These are phyloP conservation scores for Silurus asotus DNA, from an alignment of 2,113 vertebrate genomes.

Conservation along the genomic window DNA sequence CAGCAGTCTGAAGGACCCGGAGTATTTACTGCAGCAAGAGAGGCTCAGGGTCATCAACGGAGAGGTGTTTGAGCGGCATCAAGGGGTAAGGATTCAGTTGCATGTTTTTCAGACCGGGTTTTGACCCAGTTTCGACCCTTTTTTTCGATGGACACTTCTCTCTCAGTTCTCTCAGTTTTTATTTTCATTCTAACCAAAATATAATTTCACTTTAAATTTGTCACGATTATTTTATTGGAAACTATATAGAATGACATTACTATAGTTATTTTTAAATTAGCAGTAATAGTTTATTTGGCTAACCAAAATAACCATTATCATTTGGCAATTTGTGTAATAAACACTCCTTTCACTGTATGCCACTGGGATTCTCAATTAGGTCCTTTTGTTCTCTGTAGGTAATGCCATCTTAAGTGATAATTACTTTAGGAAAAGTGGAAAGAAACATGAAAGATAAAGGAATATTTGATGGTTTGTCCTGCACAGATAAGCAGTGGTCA, in stretches of 20 bases:
- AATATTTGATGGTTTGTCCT: no score
- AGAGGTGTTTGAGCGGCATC: slow-evolving; percentile 83
- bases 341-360: not conserved
- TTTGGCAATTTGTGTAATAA: no score
- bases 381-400: not conserved
- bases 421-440: not conserved
- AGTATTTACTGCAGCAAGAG: slow-evolving; percentile 76
- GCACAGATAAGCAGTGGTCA: not conserved
- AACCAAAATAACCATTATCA: no score
- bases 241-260: not conserved
- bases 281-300: no score
- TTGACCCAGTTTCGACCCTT: not conserved
- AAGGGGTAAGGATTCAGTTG: slow-evolving; percentile 80
- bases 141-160: not conserved
- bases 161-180: no score
- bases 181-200: no score
- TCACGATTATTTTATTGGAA: not conserved
- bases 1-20: slow-evolving; percentile 74
- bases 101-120: not conserved
- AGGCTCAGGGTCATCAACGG: slow-evolving; percentile 81
- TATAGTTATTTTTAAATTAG: not conserved
- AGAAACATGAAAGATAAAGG: not conserved
- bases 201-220: not conserved
- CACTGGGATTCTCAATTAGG: not conserved
- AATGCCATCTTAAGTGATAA: not conserved